Base-by-base conservation (phyloP, 2,888 invertebrate species). In the Gastrophysa polygoni region DNA sequence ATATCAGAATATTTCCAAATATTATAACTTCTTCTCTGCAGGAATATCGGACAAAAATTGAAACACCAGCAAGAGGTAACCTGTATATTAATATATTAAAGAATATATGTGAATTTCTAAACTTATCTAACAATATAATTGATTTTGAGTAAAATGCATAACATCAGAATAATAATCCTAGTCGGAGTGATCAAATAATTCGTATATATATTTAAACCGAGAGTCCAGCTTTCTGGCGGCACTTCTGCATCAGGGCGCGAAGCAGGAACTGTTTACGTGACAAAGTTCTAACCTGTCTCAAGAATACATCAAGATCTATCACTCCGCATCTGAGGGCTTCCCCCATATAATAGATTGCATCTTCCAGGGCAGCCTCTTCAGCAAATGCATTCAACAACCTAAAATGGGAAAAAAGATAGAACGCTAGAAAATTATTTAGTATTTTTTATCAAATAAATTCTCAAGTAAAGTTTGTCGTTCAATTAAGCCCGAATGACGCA, bases 341-440 rank as follows among this genome's bases (percentile, higher is more conserved):
- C 7, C 97, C 97, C 83, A 99, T 89, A 80, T 96, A 97, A 81
- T 98, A 99, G 78, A 99, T 96, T 64, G 97, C 95, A 85, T 99
- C 99, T 84, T 99, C 98, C 56, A 95, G 88, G 14, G 99, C 97
- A 66, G 98, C 96, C 84, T 99, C 99, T 82, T 98, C 97, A 52
- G 96, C 96, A 84, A 95, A 98, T 46, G 96, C 91, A 82, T 93
- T 95, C 64, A 98, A 82, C 76, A 98, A 88, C 79, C 93, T 93
- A 61, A 68, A 62, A 57, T n/a, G n/a, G n/a, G n/a, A n/a, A n/a
- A n/a, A n/a, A n/a, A n/a, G n/a, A n/a, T n/a, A n/a, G n/a, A n/a
- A n/a, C n/a, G n/a, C n/a, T n/a, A n/a, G n/a, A n/a, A n/a, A n/a
- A n/a, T n/a, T n/a, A n/a, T n/a, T n/a, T n/a, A n/a, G n/a, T n/a